Conservation (phyloP, 1,140 invertebrate genomes). For the Platyscapa corneri region DNA sequence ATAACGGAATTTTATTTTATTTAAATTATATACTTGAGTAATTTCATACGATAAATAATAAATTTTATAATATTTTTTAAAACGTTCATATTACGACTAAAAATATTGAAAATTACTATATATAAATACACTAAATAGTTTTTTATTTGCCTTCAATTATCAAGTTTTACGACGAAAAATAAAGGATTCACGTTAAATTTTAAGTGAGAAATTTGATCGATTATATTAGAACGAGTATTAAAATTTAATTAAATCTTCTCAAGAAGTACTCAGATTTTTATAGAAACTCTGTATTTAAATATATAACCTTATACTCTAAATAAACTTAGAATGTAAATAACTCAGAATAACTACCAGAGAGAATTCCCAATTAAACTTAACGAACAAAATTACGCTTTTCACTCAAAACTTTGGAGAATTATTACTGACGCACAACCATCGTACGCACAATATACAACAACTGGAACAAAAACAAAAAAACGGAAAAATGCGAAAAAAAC, state of each 20-base stretch:
- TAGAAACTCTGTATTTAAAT: background rate
- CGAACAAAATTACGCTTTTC: slow-evolving; percentile 32
- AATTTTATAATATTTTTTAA: no score
- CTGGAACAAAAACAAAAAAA: background rate
- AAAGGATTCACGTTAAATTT: background rate
- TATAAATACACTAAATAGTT: no score
- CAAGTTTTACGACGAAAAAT: background rate
- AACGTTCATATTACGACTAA: no score
- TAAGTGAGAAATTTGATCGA: background rate
- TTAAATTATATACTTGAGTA: no score
- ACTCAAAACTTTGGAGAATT: slow-evolving; percentile 38
- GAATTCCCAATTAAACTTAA: slow-evolving; percentile 51
- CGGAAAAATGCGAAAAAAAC: background rate
- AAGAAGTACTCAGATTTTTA: background rate
- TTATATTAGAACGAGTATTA: background rate
- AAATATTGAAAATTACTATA: no score
- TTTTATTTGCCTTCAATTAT: no score
- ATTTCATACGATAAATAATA: no score
- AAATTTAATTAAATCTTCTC: background rate
- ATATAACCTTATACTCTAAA: background rate
- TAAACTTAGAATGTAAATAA: slow-evolving; percentile 39
- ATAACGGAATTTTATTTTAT: no score
- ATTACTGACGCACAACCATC: slow-evolving; percentile 37
- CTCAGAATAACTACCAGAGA: slow-evolving; percentile 24
- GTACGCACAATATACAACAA: background rate